These are phyloP conservation scores for Polylopha cassiicola DNA, from an alignment of 2,888 invertebrate genomes.

Conservation along the genomic window DNA sequence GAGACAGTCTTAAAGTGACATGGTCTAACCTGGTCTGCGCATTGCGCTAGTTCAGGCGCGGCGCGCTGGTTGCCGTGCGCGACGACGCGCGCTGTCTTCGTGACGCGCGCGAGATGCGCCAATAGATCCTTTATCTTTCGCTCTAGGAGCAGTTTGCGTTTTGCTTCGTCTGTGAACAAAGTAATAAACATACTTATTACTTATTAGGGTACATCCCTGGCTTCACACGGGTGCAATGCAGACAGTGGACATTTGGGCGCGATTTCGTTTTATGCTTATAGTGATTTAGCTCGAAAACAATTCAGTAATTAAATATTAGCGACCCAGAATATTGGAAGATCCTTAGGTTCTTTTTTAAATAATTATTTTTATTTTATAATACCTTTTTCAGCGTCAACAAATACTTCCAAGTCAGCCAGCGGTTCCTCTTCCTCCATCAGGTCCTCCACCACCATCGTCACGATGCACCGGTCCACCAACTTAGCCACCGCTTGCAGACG, in stretches of 20 bases:
- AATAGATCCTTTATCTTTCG: conserved; percentile 91
- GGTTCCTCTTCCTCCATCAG: conserved; percentile 92
- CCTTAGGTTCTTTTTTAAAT: too few species aligned
- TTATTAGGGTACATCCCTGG: too few species aligned
- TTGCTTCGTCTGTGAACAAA: conserved; percentile 81
- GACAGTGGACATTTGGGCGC: too few species aligned
- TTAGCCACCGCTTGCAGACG: conserved; percentile 93
- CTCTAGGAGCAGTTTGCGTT: conserved; percentile 91
- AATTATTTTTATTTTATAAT: conserved; percentile 3
- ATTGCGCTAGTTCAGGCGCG: conserved; percentile 33
- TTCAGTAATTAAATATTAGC: not conserved
- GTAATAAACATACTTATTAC: too few species aligned
- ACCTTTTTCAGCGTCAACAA: conserved; percentile 89
- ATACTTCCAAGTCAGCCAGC: conserved; percentile 87
- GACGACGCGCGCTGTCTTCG: conserved; percentile 93
- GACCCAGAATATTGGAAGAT: too few species aligned
- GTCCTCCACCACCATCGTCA: conserved; percentile 96
- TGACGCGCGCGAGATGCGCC: conserved; percentile 89
- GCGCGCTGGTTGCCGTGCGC: conserved; percentile 61
- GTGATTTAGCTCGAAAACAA: too few species aligned
- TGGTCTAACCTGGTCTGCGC: conserved; percentile 43
- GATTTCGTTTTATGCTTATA: too few species aligned
- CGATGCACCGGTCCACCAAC: conserved; percentile 92
- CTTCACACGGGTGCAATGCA: too few species aligned
- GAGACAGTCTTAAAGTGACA: not conserved